These are phyloP conservation scores for Halocynthia roretzi DNA, from an alignment of 23 tunicate genomes.

Conservation along the genomic window DNA sequence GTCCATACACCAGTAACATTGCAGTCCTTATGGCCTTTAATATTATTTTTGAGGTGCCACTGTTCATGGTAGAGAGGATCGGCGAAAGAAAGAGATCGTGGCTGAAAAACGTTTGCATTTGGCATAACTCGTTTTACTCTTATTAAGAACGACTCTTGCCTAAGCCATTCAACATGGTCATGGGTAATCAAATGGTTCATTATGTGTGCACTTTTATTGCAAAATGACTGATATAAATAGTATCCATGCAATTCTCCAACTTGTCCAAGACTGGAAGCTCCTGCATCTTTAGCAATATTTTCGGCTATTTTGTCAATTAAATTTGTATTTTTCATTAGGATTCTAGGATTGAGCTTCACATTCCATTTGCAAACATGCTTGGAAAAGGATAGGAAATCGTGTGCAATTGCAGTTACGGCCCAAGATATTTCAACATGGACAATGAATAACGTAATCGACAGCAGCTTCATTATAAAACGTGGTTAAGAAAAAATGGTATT, in stretches of 20 bases:
- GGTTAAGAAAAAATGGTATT: no score
- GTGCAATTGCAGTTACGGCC: no score
- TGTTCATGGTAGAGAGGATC: constrained; percentile 78
- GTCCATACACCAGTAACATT: constrained; percentile 94
- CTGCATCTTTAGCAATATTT: constrained; percentile 28
- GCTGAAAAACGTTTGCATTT: neutral
- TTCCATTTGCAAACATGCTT: no score
- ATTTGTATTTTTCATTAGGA: neutral
- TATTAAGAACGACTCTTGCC: constrained; percentile 33
- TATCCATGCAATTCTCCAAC: constrained; percentile 72
- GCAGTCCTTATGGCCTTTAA: constrained; percentile 36
- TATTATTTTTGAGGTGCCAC: constrained; percentile 80
- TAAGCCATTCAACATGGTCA: constrained; percentile 46
- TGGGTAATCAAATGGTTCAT: constrained; percentile 7
- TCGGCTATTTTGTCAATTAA: constrained; percentile 32
- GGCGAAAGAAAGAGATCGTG: constrained; percentile 4
- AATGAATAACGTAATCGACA: no score
- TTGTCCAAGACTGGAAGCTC: constrained; percentile 59
- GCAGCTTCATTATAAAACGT: no score
- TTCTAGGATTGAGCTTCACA: no score
- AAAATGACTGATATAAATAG: constrained; percentile 36
- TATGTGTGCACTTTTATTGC: neutral
- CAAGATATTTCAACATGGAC: no score
- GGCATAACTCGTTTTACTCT: constrained; percentile 29
- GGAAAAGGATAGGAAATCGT: no score